Base-by-base conservation (phyloP, 2,888 invertebrate genomes). In the Volucella inflata region DNA sequence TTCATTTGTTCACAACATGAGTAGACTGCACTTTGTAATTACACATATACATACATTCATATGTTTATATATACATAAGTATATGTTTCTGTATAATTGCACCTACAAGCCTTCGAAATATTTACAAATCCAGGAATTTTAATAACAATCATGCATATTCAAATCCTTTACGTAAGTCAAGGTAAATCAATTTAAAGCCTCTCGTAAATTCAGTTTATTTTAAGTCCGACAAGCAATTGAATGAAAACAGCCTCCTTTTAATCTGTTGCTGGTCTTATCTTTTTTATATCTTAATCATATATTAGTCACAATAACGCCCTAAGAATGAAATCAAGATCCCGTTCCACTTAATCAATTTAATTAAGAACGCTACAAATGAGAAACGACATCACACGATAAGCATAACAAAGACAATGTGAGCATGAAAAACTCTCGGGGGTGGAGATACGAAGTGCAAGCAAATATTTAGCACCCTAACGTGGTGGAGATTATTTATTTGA, bases 401-500 rank as follows among this genome's bases (percentile, higher is more conserved):
- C 59, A 38, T 62, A 46, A 62, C 53, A 59, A 65, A 50, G 55
- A 67, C 67, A 75, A 48, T 46, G 53, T 11, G 48, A 12, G 11
- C 4, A n/a, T 14, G 12, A 8, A 3, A 8, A 11, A 11, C n/a
- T 16, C 12, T 36, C 42, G n/a, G n/a, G 21, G 46, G 72, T 36
- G 51, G 68, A 48, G 65, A 17, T 67, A 51, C 68, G 71, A 85
- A 67, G 71, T 62, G 48, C 71, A 62, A 55, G 81, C 75, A 77
- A 77, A 76, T 72, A 75, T 57, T 51, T 81, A 76, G 55, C 85
- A 81, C 76, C 85, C 81, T 85, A 72, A 51, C 67, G 57, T 62
- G 42, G 11, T 42, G 50, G 46, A 77, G 85, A 81, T 85, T 81
- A 85, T 85, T 85, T 68, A 81, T 85, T 85, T 81, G 77, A 85